Evolutionary conservation across 2,888 invertebrate genomes (phyloP), one percentile per base, ranked within the genome.

Genomic region (Agrotis segetum): DNA sequence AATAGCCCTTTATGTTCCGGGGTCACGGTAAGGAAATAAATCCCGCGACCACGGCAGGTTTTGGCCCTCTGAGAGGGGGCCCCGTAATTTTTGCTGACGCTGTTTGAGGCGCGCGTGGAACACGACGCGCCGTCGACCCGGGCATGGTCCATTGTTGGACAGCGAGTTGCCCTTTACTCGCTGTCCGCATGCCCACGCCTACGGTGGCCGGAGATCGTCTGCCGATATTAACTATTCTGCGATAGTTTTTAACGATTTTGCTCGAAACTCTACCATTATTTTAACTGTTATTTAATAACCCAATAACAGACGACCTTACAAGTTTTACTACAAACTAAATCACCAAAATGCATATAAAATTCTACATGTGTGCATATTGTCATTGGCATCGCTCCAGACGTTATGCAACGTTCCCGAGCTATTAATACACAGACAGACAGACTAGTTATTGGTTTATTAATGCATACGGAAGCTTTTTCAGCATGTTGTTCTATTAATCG

Each of bases 381-480:
- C 73, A 69, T 78, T 85, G 86, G 85, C 85, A 50, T 2, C n/a
- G n/a, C 52, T 77, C 85, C 85, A 84, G 29, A 55, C 49, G 40
- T 84, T 84, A 67, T 81, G 84, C 77, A 86, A 85, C 63, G 71
- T 60, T 79, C 60, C 71, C 44, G 64, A 72, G 75, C 53, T 84
- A 86, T 85, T 76, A 82, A 71, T 85, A 84, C 21, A 85, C 71
- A 78, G 21, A 84, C 79, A 58, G 70, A 85, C 83, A 71, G 73
- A 74, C 84, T 74, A 67, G 77, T 86, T 83, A 83, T 78, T 79
- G 69, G 63, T 67, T 74, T 80, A 86, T 84, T 82, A 79, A 85
- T 85, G 85, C 61, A 84, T 63, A 74, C 84, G 85, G 85, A 85
- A 85, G 82, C 74, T 77, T 68, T 79, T 77, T 69, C 44, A 69